These are phyloP conservation scores for Sandelia bainsii DNA, from an alignment of 2,797 vertebrate genomes.

Conservation along the genomic window DNA sequence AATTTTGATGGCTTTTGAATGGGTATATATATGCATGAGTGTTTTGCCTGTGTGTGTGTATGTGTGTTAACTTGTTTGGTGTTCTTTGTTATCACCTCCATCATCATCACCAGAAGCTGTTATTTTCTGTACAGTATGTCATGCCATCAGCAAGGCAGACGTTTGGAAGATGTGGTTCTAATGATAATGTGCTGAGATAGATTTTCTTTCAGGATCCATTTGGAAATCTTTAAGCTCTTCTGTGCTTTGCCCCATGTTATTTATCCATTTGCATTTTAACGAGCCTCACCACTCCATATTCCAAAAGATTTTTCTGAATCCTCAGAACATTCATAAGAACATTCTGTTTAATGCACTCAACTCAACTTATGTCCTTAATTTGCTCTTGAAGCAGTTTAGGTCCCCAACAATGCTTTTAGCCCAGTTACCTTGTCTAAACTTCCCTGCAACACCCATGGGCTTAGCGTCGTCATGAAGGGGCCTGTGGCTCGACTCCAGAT, in stretches of 20 bases:
- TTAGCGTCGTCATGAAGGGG: slow-evolving; percentile 32
- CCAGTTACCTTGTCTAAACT: slow-evolving; percentile 49
- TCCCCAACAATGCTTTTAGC: slow-evolving; percentile 42
- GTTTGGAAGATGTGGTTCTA: slow-evolving; percentile 44
- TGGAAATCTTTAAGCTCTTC: slow-evolving; percentile 47
- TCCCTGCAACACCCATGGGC: slow-evolving; percentile 43
- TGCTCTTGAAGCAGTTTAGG: not conserved
- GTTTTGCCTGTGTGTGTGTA: not conserved
- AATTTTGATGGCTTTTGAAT: slow-evolving; percentile 50
- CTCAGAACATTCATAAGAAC: slow-evolving; percentile 19
- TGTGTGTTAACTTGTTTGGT: slow-evolving; percentile 33
- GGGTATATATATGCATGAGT: not conserved
- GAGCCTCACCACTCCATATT: slow-evolving; percentile 31
- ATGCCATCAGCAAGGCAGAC: slow-evolving; percentile 49
- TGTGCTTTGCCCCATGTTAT: slow-evolving; percentile 39
- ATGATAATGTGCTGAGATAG: slow-evolving; percentile 62
- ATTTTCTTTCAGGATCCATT: slow-evolving; percentile 60
- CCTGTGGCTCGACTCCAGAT: slow-evolving; percentile 66
- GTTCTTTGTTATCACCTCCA: slow-evolving; percentile 47
- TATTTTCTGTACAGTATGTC: slow-evolving; percentile 43
- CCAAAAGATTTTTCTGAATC: slow-evolving; percentile 40
- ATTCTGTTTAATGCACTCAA: slow-evolving; percentile 34
- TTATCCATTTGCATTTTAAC: slow-evolving; percentile 61
- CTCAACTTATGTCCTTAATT: slow-evolving; percentile 12
- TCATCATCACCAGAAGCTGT: slow-evolving; percentile 53